Conservation (phyloP, 2,113 vertebrate species). For the Marmota flaviventris region DNA sequence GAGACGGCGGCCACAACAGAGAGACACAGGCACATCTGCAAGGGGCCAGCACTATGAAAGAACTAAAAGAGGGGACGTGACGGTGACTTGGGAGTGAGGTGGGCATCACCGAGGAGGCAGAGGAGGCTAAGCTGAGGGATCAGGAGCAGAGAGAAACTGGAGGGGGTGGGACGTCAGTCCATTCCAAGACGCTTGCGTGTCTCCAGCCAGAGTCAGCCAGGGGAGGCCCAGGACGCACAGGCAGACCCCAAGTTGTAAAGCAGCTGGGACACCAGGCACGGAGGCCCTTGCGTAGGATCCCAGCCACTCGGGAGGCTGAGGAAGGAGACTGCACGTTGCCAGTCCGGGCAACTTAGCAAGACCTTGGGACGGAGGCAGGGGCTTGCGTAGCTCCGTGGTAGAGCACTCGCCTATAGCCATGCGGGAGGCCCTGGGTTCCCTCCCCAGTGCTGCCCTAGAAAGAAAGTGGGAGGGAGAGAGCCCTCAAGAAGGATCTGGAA, state of each 20-base stretch:
- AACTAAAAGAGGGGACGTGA: background rate
- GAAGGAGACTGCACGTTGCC: background rate
- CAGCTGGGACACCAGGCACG: too few species aligned
- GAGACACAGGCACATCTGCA: background rate
- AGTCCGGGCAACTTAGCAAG: background rate
- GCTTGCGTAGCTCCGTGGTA: background rate
- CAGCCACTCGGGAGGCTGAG: background rate
- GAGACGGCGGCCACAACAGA: background rate
- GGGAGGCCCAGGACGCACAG: background rate
- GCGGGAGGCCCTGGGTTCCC: too few species aligned
- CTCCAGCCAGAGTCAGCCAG: rapidly evolving
- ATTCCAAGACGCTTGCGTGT: rapidly evolving
- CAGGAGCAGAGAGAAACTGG: background rate
- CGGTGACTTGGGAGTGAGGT: background rate
- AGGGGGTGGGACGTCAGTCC: rapidly evolving
- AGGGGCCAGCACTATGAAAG: background rate
- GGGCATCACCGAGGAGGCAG: background rate
- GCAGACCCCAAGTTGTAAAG: background rate
- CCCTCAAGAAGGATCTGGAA: background rate
- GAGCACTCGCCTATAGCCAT: background rate
- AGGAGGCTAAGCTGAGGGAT: background rate
- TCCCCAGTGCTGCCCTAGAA: background rate
- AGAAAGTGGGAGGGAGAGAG: background rate
- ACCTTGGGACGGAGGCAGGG: background rate
- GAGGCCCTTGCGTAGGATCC: background rate